A percentile compares a stretch with the other conserved stretches of the same genome.
phyloP scores from a whole-genome alignment of 1,140 invertebrate species.

The Platorchestia sp. region DNA sequence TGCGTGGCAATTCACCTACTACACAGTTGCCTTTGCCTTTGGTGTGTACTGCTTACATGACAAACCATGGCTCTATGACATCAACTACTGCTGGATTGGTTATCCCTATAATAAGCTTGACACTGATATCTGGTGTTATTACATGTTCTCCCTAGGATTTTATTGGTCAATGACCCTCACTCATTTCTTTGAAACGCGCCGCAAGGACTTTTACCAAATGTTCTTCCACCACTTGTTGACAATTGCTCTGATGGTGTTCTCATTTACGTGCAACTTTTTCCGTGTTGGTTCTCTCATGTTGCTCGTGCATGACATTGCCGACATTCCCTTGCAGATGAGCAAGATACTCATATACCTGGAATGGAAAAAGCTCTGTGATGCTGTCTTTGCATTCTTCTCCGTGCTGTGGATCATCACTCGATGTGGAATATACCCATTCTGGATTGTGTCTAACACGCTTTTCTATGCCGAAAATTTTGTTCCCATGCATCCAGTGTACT shows the following conservation, averaged over 20 bases:
- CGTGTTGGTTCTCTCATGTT: slow-evolving; percentile 93
- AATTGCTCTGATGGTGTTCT: slow-evolving; percentile 77
- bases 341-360: slow-evolving; percentile 94
- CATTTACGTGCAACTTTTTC: slow-evolving; percentile 94
- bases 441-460: slow-evolving; percentile 83
- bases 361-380: slow-evolving; percentile 88
- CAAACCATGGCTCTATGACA: slow-evolving; percentile 95
- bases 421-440: slow-evolving; percentile 88
- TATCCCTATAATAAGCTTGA: slow-evolving; percentile 72
- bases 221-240: slow-evolving; percentile 78
- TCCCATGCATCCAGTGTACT: slow-evolving; percentile 94
- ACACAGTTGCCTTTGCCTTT: slow-evolving; percentile 85
- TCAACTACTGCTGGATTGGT: slow-evolving; percentile 90
- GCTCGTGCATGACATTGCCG: slow-evolving; percentile 93
- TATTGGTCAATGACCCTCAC: slow-evolving; percentile 95
- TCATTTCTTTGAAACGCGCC: slow-evolving; percentile 87
- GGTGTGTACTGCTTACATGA: slow-evolving; percentile 89
- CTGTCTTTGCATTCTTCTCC: slow-evolving; percentile 89
- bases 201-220: slow-evolving; percentile 68
- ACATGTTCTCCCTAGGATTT: slow-evolving; percentile 80
- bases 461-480: slow-evolving; percentile 87
- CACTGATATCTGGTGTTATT: slow-evolving; percentile 76
- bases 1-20: slow-evolving; percentile 86
- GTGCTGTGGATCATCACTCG: slow-evolving; percentile 90
- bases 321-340: slow-evolving; percentile 94